Evolutionary conservation across 2,888 invertebrate species (phyloP), one percentile per base, ranked within the genome.

Genomic region (Drosophila nr. perissopoda): DNA sequence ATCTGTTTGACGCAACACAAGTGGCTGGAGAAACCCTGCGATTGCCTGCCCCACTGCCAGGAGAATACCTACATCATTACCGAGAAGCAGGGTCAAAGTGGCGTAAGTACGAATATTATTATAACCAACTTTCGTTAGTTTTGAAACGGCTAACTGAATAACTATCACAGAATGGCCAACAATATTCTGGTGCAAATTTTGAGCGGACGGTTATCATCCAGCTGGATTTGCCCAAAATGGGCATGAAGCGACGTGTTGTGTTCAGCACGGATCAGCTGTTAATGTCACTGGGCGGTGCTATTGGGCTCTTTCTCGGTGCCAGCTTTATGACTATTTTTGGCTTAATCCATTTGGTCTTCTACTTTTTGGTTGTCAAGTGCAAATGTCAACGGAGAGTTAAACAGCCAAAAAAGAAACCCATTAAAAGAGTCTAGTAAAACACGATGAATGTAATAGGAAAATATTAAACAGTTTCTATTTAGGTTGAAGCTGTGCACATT

Each of bases 281-380:
- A 49, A 91, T 93, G 72, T 92, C 93, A 4, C 89, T 93, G 68
- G 93, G 93, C 48, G 93, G 93, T 11, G 92, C 92, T 8, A 91
- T 92, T 57, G 92, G 92, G n/a, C 79, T 93, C 7, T 93, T 92
- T 79, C 74, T 93, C 31, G 93, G 93, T n/a, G 92, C 92, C 54
- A 93, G 92, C 74, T 92, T 93, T 62, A 86, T 93, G 64, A 93
- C 91, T 65, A 62, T 90, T 25, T 90, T 87, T 57, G 88, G 86
- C 4, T 38, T 91, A 18, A 56, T 86, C 27, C 84, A 87, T 61
- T 58, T 89, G 21, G 48, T 78, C 0, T 29, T 88, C 29, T 83
- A 78, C 57, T 76, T 72, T 66, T 5, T 89, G 21, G 48, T 72
- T 56, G 70, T 72, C 25, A 76, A 81, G 64, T 74, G 81, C 70